Evolutionary conservation across 2,888 invertebrate species (phyloP), one percentile per base, ranked within the genome.

Genomic region (Neocrepidodera transversa): DNA sequence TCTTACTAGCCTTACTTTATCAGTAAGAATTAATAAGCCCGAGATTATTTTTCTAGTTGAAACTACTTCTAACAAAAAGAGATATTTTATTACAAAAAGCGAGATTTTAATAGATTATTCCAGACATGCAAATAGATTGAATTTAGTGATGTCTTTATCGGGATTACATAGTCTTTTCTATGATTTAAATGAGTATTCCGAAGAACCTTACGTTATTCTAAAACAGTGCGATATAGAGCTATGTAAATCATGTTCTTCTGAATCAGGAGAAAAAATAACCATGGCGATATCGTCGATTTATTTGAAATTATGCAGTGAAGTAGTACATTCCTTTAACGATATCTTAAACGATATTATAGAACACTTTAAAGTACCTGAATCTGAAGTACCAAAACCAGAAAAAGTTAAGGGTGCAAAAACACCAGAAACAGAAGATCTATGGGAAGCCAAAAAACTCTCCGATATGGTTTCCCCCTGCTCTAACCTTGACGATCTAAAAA

Each of bases 21-120:
- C 89, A 0, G 81, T 91, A 17, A 86, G 90, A 70, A 84, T 92
- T 68, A 86, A 90, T 23, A 87, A 89, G 72, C 92, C 92, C 0
- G 92, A 92, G 78, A 82, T 92, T 47, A 85, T 91, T 79, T 83
- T 92, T 68, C 87, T 90, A 74, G 87, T 89, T 0, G 86, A 87
- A 68, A 80, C 84, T n/a, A 83, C 83, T 6, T 84, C 85, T 35
- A 84, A 83, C 16, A 86, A 76, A 48, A 77, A 78, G 67, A 66
- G 79, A 55, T 79, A 77, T 62, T 79, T 80, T 62, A 83, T 92
- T 8, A 81, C 91, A 6, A 85, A 90, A 67, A 84, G 87, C 0
- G 90, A 90, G 76, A 81, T 90, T 8, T 80, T 88, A 14, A 80
- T 89, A 0, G 90, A 90, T 74, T 90, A 88, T 76, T 89, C 88